Conservation (phyloP, 1,140 invertebrate species). For the Drosophila busckii region DNA sequence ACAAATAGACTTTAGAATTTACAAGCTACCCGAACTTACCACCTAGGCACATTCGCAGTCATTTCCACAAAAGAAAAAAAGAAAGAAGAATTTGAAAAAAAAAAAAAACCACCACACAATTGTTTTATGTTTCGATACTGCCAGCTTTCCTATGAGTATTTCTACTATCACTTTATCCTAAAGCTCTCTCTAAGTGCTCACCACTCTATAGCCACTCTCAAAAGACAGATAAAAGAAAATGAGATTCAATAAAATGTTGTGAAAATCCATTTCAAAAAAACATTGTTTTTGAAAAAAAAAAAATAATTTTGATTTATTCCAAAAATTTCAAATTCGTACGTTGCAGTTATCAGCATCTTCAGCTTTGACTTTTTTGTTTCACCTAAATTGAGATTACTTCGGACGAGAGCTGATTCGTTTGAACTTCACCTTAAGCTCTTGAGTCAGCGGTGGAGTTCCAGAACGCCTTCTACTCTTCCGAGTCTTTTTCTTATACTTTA, state of each 20-base stretch:
- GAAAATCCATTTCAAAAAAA: constrained; percentile 52
- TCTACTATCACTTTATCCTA: constrained; percentile 22
- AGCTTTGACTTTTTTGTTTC: no score
- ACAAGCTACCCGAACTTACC: constrained; percentile 62
- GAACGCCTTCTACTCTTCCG: no score
- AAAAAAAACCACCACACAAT: constrained; percentile 12
- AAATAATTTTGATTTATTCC: constrained; percentile 33
- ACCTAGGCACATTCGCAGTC: constrained; percentile 27
- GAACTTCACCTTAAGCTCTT: no score
- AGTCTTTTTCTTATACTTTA: no score
- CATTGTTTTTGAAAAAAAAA: constrained; percentile 21
- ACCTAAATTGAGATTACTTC: no score
- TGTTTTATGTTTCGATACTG: constrained; percentile 64
- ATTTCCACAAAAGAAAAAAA: neutral
- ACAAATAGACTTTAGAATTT: constrained; percentile 79
- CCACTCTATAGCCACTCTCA: constrained; percentile 37
- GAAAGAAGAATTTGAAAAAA: constrained; percentile 14
- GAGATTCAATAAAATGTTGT: constrained; percentile 73
- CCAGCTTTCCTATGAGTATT: constrained; percentile 44
- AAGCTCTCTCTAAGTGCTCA: constrained; percentile 59
- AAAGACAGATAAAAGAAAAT: constrained; percentile 45
- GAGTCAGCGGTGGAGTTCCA: no score
- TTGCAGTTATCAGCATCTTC: no score
- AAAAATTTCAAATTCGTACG: no score
- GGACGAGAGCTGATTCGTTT: no score